Evolutionary conservation across 2,888 invertebrate genomes (phyloP).

Genomic region (Oligia latruncula): DNA sequence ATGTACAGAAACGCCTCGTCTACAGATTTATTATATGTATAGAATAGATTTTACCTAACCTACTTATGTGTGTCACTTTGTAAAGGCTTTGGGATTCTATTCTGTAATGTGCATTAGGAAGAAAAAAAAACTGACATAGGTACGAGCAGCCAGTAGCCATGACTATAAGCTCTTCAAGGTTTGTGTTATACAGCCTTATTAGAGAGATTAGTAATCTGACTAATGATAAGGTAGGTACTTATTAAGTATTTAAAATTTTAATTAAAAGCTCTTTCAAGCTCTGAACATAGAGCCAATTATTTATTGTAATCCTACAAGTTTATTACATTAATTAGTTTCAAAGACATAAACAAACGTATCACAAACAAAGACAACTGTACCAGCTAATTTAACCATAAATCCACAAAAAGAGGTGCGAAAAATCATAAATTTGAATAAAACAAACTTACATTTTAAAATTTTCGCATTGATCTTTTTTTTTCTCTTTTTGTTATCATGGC

Average conservation of each 20-base stretch:
- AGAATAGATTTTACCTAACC: too few relatives aligned
- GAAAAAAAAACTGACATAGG: neutral
- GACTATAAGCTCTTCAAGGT: neutral
- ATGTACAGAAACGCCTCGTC: too few relatives aligned
- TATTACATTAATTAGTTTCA: neutral
- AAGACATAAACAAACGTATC: neutral
- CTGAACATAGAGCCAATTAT: neutral
- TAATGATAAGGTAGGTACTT: neutral
- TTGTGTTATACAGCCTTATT: neutral
- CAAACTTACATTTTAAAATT: slow-evolving; percentile 69
- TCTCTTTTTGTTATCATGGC: slow-evolving; percentile 71
- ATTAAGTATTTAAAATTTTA: neutral
- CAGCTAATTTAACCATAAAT: slow-evolving; percentile 8
- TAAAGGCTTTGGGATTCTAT: too few relatives aligned
- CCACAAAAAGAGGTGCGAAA: slow-evolving; percentile 18
- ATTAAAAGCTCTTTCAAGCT: slow-evolving; percentile 10
- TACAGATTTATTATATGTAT: too few relatives aligned
- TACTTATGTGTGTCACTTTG: too few relatives aligned
- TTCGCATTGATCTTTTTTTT: slow-evolving; percentile 65
- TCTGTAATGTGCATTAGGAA: neutral
- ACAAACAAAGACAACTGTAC: neutral
- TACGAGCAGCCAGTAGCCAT: neutral
- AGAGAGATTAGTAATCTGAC: neutral
- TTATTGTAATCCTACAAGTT: neutral
- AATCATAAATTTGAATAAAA: slow-evolving; percentile 62